phyloP scores from a whole-genome alignment of 2,888 invertebrate genomes.

The Chirona hameri region DNA sequence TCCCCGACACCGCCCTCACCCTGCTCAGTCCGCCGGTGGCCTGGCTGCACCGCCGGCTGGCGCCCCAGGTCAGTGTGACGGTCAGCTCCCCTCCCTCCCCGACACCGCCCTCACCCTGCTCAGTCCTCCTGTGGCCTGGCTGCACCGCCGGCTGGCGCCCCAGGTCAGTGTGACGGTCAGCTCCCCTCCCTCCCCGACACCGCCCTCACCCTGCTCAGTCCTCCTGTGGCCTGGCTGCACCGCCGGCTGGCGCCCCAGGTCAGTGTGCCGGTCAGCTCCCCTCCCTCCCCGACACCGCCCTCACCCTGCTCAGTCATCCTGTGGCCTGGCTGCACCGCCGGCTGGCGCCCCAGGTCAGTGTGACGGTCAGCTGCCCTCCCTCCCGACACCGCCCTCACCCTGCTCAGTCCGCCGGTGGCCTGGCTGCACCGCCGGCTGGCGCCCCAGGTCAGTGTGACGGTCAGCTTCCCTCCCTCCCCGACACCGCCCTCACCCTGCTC shows the following conservation, averaged over 20 bases:
- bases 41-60: background rate
- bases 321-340: background rate
- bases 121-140: background rate
- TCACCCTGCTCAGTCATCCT: background rate
- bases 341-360: background rate
- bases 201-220: background rate
- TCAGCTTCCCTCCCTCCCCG: too few relatives aligned
- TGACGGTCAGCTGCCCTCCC: too few relatives aligned
- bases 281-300: too few relatives aligned
- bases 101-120: background rate
- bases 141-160: background rate
- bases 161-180: background rate
- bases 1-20: too few relatives aligned
- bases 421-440: background rate
- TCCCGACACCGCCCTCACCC: background rate
- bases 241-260: background rate
- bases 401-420: background rate
- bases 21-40: constrained; percentile 1
- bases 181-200: too few relatives aligned
- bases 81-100: too few relatives aligned
- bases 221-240: background rate
- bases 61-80: background rate
- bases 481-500: background rate
- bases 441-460: background rate
- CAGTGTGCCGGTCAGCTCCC: too few relatives aligned